Evolutionary conservation across 2,113 vertebrate genomes (phyloP).

Genomic region (Pagrus major): DNA sequence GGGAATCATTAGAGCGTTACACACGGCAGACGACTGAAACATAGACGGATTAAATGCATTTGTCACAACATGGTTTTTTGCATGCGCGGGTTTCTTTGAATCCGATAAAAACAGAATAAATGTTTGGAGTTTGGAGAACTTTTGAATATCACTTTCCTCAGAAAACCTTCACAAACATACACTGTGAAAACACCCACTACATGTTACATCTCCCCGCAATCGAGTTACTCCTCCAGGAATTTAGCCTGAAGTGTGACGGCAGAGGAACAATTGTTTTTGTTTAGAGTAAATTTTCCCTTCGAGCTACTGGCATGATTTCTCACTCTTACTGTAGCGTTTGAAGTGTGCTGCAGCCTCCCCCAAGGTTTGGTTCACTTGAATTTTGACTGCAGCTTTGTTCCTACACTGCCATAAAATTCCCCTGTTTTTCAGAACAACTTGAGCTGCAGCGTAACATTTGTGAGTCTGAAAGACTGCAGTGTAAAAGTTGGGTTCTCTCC

Average conservation of each 20-base stretch:
- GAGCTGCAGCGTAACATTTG: slow-evolving; percentile 43
- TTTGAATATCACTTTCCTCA: slow-evolving; percentile 2
- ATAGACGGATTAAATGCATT: background rate
- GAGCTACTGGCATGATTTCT: slow-evolving; percentile 55
- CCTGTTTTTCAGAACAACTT: slow-evolving; percentile 31
- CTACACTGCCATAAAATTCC: slow-evolving; percentile 19
- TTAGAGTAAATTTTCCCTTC: slow-evolving; percentile 61
- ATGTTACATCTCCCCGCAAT: slow-evolving; percentile 46
- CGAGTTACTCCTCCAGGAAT: slow-evolving; percentile 58
- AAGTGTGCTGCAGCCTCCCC: slow-evolving; percentile 59
- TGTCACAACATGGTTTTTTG: background rate
- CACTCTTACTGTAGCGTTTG: slow-evolving; percentile 48
- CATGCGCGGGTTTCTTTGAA: background rate
- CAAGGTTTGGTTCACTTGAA: slow-evolving; percentile 52
- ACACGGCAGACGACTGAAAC: background rate
- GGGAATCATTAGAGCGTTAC: background rate
- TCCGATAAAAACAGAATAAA: background rate
- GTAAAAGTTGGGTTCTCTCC: slow-evolving; percentile 48
- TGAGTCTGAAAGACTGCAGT: slow-evolving; percentile 32
- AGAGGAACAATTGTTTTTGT: slow-evolving; percentile 67
- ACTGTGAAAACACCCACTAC: slow-evolving; percentile 38
- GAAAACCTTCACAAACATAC: background rate
- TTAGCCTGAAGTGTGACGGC: slow-evolving; percentile 38
- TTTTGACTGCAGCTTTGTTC: slow-evolving; percentile 59
- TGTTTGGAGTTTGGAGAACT: slow-evolving; percentile 5